Base-by-base conservation (phyloP, 2,797 vertebrate species). In the Chelidonichthys spinosus region DNA sequence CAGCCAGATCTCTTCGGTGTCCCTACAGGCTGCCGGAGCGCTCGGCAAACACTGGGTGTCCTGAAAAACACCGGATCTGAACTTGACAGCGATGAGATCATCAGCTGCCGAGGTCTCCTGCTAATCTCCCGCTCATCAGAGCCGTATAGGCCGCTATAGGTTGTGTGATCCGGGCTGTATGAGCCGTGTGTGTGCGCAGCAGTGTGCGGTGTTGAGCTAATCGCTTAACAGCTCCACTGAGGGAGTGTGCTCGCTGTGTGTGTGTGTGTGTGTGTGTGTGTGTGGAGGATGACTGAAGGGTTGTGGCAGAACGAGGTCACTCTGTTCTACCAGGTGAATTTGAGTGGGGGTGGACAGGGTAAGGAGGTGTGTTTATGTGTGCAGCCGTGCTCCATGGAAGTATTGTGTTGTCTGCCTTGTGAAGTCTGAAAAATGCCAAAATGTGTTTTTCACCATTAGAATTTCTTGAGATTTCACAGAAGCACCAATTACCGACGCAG, bases 281-380 rank as follows among this genome's bases (percentile, higher is more conserved):
- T 43, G 70, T 5, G 40, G 71, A 59, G 81, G 78, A 91, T 93
- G 91, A 93, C 91, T 91, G 91, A 94, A 89, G 85, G 82, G 73
- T 93, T 92, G 70, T 94, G 92, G 92, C 93, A 93, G 92, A 94
- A 92, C 88, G 74, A 91, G 92, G 93, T 93, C 92, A 93, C 84
- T 90, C 83, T 91, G 90, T 92, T 93, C 92, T 88, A 87, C 83
- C 88, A 91, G 91, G 90, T 93, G 85, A 84, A 88, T 87, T 76
- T 89, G 68, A 85, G 85, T 59, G 88, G 68, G 83, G 81, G 89
- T 84, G 85, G 81, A 90, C 74, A 71, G 72, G 78, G 83, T 84
- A 85, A 82, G 76, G 52, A 85, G 60, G 55, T 67, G 63, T 87
- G 69, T 74, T 60, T 78, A 49, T 77, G 35, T 67, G 53, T 15